Evolutionary conservation across 2,113 vertebrate genomes (phyloP), one percentile per base, ranked within the genome.

Genomic region (Athene cunicularia): DNA sequence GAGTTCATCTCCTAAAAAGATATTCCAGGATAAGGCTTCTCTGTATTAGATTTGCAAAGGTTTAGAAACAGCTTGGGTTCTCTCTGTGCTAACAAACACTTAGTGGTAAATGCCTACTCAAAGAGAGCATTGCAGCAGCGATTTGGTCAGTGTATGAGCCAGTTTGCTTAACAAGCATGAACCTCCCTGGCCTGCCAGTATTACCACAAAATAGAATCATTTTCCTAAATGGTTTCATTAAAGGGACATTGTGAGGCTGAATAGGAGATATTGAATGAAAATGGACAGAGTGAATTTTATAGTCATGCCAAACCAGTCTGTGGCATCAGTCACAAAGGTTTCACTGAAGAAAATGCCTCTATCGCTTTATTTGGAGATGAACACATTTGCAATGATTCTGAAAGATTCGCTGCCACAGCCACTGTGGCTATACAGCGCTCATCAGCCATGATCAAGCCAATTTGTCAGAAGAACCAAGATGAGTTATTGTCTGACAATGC

Each of bases 141-240:
- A 94, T 91, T 95, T 89, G 89, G 94, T 95, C 95, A 95, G 91
- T 22, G 37, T 18, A 91, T 6, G 71, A 95, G 87, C 70, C 84
- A 62, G 80, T 93, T 82, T 95, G 62, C 86, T 96, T 96, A 96
- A 94, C 93, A 95, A 95, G 89, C 89, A 90, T 85, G 91, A 94
- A 90, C 89, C 28, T 95, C 74, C 35, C 62, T 35, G 81, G 77
- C 74, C 89, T 80, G 80, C 49, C 93, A 85, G 77, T 81, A 82
- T 87, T 62, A 90, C 86, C n/a, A 3, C 50, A 76, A 93, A 97
- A 96, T 35, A 73, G 89, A 95, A 95, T 90, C 28, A 93, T 96
- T 96, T 95, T 83, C 84, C 81, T 91, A 95, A 97, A 95, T 41
- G 50, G 37, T 90, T 95, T 94, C 86, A 93, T 96, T 95, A 94